Evolutionary conservation across 2,888 invertebrate species (phyloP).

Genomic region (Tipula helvola): DNA sequence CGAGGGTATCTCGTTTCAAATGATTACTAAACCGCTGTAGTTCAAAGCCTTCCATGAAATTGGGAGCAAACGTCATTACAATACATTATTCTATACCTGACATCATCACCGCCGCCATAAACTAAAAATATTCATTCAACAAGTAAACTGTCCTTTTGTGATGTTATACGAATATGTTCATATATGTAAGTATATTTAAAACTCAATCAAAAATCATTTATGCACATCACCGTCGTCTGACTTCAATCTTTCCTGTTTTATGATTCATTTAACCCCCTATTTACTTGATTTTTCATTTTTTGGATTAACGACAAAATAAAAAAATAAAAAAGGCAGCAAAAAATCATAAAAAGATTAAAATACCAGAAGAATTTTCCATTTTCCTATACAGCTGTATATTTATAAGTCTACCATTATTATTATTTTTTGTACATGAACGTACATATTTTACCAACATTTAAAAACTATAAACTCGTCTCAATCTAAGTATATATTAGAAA

Average conservation of each 20-base stretch:
- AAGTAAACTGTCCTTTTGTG: background rate
- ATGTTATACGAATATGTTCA: background rate
- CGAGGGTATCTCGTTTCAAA: too few relatives aligned
- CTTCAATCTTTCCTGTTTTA: background rate
- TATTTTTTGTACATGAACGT: background rate
- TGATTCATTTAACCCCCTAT: background rate
- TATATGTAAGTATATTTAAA: background rate
- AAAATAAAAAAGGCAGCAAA: background rate
- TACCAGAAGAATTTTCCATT: background rate
- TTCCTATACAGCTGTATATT: background rate
- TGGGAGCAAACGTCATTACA: too few relatives aligned
- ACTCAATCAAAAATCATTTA: background rate
- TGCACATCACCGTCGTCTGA: background rate
- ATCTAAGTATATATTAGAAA: background rate
- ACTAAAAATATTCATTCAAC: background rate
- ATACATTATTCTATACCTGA: background rate
- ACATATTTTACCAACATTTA: background rate
- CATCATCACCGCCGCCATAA: background rate
- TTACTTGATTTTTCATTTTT: background rate
- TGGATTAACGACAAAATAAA: background rate
- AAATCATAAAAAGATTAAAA: background rate
- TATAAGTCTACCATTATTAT: background rate
- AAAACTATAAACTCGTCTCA: background rate
- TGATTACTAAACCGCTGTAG: too few relatives aligned
- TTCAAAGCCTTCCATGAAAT: too few relatives aligned